These are phyloP conservation scores for Eupithecia vulgata DNA, from an alignment of 2,888 invertebrate genomes.

Conservation along the genomic window DNA sequence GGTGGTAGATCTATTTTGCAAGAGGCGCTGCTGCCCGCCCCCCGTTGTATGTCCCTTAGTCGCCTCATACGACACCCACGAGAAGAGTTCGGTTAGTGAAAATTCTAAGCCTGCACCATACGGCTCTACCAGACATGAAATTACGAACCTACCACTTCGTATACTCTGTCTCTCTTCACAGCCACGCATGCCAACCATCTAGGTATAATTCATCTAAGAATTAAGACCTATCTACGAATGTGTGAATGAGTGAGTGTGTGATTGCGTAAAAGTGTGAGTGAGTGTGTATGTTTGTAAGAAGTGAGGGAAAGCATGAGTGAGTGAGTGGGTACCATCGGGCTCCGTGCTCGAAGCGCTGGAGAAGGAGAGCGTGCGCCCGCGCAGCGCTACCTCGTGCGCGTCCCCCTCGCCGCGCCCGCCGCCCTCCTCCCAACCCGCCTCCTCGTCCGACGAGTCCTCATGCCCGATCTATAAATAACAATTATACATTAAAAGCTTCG, in stretches of 20 bases:
- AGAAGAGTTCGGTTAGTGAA: too few relatives aligned
- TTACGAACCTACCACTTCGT: too few relatives aligned
- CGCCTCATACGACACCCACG: too few relatives aligned
- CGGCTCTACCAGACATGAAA: too few relatives aligned
- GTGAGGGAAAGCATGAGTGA: background rate
- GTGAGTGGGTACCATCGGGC: conserved; percentile 60
- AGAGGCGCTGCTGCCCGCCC: too few relatives aligned
- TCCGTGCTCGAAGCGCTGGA: conserved; percentile 77
- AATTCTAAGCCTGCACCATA: too few relatives aligned
- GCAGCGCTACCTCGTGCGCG: conserved; percentile 59
- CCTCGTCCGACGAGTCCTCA: conserved; percentile 57
- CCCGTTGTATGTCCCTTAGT: too few relatives aligned
- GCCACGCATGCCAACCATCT: too few relatives aligned
- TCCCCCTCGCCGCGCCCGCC: conserved; percentile 60
- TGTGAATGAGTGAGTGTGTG: background rate
- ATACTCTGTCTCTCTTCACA: too few relatives aligned
- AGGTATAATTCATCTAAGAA: too few relatives aligned
- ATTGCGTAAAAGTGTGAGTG: too few relatives aligned
- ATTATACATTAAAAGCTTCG: background rate
- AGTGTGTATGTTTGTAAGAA: background rate
- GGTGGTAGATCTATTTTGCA: too few relatives aligned
- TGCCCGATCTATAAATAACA: background rate
- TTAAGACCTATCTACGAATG: background rate
- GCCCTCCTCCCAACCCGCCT: conserved; percentile 86
- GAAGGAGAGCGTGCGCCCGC: conserved; percentile 71